These are phyloP conservation scores for Brachylomia viminalis DNA, from an alignment of 2,888 invertebrate genomes.

Conservation along the genomic window DNA sequence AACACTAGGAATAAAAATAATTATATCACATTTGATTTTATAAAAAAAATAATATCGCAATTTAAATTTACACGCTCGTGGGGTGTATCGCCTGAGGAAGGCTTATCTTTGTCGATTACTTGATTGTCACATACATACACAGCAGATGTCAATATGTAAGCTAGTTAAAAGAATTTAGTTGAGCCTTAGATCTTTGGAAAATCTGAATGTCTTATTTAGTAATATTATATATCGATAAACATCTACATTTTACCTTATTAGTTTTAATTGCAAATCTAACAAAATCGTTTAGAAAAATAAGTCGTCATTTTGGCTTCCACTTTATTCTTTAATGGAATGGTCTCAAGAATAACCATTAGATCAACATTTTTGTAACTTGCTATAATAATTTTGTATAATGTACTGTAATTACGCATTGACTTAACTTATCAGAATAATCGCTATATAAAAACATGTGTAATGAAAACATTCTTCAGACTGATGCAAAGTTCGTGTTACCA, in stretches of 20 bases:
- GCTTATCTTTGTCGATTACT: conserved; percentile 61
- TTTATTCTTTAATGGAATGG: conserved; percentile 89
- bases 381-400: conserved; percentile 74
- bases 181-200: conserved; percentile 89
- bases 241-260: conserved; percentile 85
- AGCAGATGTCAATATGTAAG: conserved; percentile 75
- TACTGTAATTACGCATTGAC: conserved; percentile 72
- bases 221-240: conserved; percentile 86
- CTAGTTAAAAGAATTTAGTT: conserved; percentile 87
- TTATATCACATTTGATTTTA: conserved; percentile 76
- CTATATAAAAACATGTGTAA: conserved; percentile 68
- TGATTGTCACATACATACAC: conserved; percentile 56
- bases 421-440: conserved; percentile 66
- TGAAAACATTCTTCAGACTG: conserved; percentile 65
- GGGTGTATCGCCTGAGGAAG: conserved; percentile 59
- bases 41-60: conserved; percentile 66
- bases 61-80: conserved; percentile 43
- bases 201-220: conserved; percentile 84
- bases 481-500: conserved; percentile 67
- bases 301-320: conserved; percentile 90
- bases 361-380: conserved; percentile 76
- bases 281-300: conserved; percentile 90
- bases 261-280: conserved; percentile 88
- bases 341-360: conserved; percentile 86
- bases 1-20: conserved; percentile 72